phyloP scores from a whole-genome alignment of 2,888 invertebrate species.

The Drosophila neonasuta region DNA sequence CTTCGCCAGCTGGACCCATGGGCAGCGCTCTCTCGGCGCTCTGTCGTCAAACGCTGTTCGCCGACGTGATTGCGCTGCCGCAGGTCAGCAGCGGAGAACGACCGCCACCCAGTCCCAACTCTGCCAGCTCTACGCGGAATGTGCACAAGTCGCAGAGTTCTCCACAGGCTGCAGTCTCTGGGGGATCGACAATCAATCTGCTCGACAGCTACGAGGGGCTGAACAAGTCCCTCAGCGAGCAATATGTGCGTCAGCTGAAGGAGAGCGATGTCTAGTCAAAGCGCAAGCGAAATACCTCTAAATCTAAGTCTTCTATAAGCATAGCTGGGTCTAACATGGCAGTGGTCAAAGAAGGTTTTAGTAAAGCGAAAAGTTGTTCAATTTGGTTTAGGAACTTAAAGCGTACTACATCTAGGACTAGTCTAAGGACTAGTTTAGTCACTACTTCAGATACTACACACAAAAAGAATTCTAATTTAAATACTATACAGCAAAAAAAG shows the following conservation, averaged over 20 bases:
- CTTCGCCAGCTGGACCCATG: constrained; percentile 46
- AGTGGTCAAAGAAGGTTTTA: constrained; percentile 5
- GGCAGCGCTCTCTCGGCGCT: constrained; percentile 87
- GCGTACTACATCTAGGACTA: too few species aligned
- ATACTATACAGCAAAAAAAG: too few species aligned
- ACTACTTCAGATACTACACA: too few species aligned
- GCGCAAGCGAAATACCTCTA: constrained; percentile 30
- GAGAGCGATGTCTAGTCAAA: constrained; percentile 79
- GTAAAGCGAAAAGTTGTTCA: neutral
- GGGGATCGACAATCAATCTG: constrained; percentile 17
- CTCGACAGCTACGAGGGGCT: constrained; percentile 64
- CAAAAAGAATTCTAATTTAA: too few species aligned
- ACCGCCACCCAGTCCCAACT: constrained; percentile 57
- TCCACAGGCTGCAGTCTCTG: constrained; percentile 71
- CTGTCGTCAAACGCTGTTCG: constrained; percentile 89
- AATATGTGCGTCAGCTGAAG: constrained; percentile 77
- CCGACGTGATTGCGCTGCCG: constrained; percentile 83
- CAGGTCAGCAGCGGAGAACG: constrained; percentile 47
- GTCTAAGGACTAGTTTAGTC: too few species aligned
- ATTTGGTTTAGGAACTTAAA: too few species aligned
- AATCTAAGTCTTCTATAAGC: constrained; percentile 39
- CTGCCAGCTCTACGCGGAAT: constrained; percentile 25
- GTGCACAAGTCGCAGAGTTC: constrained; percentile 80
- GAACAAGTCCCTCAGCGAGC: constrained; percentile 81
- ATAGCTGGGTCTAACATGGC: constrained; percentile 1